These are phyloP conservation scores for Poicephalus meyeri DNA, from an alignment of 2,113 vertebrate genomes.

Conservation along the genomic window DNA sequence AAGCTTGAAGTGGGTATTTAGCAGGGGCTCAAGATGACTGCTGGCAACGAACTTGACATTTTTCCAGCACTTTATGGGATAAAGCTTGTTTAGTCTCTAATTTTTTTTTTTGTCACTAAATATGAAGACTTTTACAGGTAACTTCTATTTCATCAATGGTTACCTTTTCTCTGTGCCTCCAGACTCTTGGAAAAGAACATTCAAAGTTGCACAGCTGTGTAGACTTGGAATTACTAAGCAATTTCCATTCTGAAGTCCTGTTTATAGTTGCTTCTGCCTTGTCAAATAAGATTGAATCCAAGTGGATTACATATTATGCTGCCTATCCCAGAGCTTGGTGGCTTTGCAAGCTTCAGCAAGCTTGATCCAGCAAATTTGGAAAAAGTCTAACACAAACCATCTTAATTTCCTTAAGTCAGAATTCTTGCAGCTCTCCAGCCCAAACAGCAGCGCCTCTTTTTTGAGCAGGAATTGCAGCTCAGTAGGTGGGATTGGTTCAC, in stretches of 20 bases:
- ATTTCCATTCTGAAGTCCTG: neutral
- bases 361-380: neutral
- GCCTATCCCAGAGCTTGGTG: neutral
- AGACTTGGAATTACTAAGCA: neutral
- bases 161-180: neutral
- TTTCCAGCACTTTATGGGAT: neutral
- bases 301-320: neutral
- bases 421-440: neutral
- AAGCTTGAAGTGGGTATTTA: neutral
- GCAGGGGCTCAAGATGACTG: neutral
- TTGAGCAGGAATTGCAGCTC: neutral
- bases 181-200: neutral
- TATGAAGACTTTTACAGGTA: neutral
- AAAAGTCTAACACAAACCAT: neutral
- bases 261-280: neutral
- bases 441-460: neutral
- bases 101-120: neutral
- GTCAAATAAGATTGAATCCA: neutral
- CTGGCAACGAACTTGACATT: neutral
- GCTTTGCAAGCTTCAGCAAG: slow-evolving; percentile 21
- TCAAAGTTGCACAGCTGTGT: neutral
- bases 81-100: neutral
- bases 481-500: neutral
- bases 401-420: neutral
- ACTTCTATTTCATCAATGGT: neutral